Base-by-base conservation (phyloP, 2,113 vertebrate genomes). In the Rallus limicola region DNA sequence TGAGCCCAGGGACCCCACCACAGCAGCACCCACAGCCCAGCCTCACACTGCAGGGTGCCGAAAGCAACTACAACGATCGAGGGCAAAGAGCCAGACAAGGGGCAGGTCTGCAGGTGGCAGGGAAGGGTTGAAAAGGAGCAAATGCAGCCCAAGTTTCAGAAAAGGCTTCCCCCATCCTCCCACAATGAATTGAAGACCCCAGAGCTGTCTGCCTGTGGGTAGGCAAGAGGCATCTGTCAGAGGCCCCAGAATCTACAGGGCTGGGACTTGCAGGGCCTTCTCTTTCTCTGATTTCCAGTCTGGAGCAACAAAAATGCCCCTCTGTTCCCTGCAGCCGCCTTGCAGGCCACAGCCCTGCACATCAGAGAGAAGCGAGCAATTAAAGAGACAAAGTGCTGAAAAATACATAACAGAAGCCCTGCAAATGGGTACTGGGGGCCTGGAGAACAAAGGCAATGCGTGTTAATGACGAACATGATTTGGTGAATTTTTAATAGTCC, bases 331-430 rank as follows among this genome's bases (percentile, higher is more conserved):
- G 55, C 88, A 90, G 90, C 85, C 88, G 93, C 88, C 82, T 94
- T 90, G 59, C 67, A 93, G 88, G 87, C 95, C 91, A 68, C 74
- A 85, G 86, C 60, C 62, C 20, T 5, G 60, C 50, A 74, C 60
- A 90, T 97, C 96, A 97, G 87, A 96, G 63, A 86, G 86, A 91
- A 94, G 89, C 5, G 8, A 95, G 71, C 94, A 97, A 96, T 97
- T 97, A 97, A 97, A 97, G 92, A 95, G 96, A 97, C 97, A 96
- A 97, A 97, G 92, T 97, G 88, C 94, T 97, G 91, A 97, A 97
- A 97, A 97, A 97, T 96, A 94, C 89, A 96, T 97, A 96, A 95
- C 95, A 96, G 94, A 96, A 92, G 44, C 80, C 36, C 60, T 81
- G 60, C 85, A 96, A 97, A 97, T 91, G 92, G 85, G 53, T 83